Conservation (phyloP, 2,888 invertebrate genomes). For the Nephrotoma appendiculata region DNA sequence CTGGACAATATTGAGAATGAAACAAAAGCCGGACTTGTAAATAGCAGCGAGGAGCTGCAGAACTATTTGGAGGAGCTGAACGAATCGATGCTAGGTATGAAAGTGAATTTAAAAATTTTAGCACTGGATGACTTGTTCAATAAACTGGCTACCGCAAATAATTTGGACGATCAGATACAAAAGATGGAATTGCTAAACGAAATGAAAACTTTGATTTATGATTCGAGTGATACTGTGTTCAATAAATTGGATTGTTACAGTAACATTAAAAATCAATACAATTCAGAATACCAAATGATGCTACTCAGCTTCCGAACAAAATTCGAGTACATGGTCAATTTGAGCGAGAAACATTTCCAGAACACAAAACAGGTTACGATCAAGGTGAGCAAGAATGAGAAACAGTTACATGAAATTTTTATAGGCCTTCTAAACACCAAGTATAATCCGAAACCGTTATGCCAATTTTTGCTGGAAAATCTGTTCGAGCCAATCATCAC, state of each 20-base stretch:
- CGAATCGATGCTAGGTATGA: slow-evolving; percentile 40
- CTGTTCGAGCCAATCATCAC: slow-evolving; percentile 27
- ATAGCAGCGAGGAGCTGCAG: slow-evolving; percentile 45
- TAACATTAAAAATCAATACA: slow-evolving; percentile 27
- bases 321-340: slow-evolving; percentile 27
- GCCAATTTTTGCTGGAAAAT: slow-evolving; percentile 26
- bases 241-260: slow-evolving; percentile 25
- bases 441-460: slow-evolving; percentile 27
- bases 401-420: slow-evolving; percentile 25
- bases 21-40: slow-evolving; percentile 43
- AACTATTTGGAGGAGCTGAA: slow-evolving; percentile 38
- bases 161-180: slow-evolving; percentile 23
- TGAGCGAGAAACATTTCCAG: slow-evolving; percentile 26
- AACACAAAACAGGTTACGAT: slow-evolving; percentile 26
- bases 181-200: slow-evolving; percentile 24
- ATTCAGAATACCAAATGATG: slow-evolving; percentile 25
- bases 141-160: slow-evolving; percentile 25
- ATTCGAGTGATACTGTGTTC: slow-evolving; percentile 22
- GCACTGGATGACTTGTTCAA: slow-evolving; percentile 36
- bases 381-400: slow-evolving; percentile 23
- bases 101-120: slow-evolving; percentile 25
- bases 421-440: slow-evolving; percentile 26
- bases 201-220: slow-evolving; percentile 22
- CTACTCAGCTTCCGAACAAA: slow-evolving; percentile 26
- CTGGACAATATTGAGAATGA: slow-evolving; percentile 38